phyloP scores from a whole-genome alignment of 2,888 invertebrate species.

The Cremastobaeus sp. region DNA sequence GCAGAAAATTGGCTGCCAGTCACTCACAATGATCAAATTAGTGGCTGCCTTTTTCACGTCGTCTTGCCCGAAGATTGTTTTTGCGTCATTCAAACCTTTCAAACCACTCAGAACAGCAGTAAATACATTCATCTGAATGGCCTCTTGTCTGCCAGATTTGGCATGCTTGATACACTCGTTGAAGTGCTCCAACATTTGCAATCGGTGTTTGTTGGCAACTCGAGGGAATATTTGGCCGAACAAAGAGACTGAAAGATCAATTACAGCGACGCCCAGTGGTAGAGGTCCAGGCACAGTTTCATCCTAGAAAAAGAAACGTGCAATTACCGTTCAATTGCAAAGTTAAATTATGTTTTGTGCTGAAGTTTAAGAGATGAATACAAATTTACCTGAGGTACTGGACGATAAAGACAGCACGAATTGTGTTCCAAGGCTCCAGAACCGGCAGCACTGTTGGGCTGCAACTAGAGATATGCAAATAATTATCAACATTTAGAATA shows the following conservation, averaged over 20 bases:
- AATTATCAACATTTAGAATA: neutral
- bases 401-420: constrained; percentile 92
- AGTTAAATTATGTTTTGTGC: too few relatives aligned
- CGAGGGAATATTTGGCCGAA: constrained; percentile 97
- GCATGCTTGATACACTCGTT: constrained; percentile 95
- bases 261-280: constrained; percentile 96
- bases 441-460: constrained; percentile 96
- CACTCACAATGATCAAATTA: constrained; percentile 89
- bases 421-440: constrained; percentile 98
- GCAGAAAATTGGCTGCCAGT: too few relatives aligned
- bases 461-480: constrained; percentile 82
- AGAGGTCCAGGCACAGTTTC: constrained; percentile 86
- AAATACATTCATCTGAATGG: constrained; percentile 97
- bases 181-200: constrained; percentile 99
- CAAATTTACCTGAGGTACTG: constrained; percentile 80
- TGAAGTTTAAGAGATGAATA: neutral
- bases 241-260: constrained; percentile 94
- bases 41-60: constrained; percentile 92
- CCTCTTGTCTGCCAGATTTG: constrained; percentile 95
- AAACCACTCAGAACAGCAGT: constrained; percentile 94
- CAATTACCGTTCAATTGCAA: too few relatives aligned
- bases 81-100: constrained; percentile 91
- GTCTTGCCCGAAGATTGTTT: constrained; percentile 91
- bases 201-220: constrained; percentile 96
- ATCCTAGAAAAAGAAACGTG: constrained; percentile 80